These are phyloP conservation scores for Amphiura filiformis DNA, from an alignment of 35 echinoderm and acorn worm species.

Conservation along the genomic window DNA sequence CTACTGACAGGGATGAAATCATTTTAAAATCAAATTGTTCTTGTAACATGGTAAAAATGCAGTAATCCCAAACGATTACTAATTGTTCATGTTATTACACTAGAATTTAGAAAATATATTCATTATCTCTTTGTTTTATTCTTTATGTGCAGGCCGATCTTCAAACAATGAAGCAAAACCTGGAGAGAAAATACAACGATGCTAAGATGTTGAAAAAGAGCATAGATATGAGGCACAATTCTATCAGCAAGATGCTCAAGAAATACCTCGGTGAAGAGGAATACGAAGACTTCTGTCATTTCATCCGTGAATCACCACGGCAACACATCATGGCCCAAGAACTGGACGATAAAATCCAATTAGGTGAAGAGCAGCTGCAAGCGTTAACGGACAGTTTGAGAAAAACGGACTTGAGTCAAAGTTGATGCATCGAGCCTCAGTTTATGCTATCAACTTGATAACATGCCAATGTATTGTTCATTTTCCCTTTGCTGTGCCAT, in stretches of 20 bases:
- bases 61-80: too few relatives aligned
- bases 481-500: too few relatives aligned
- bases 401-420: neutral
- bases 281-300: slow-evolving; percentile 82
- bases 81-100: too few relatives aligned
- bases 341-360: slow-evolving; percentile 70
- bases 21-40: too few relatives aligned
- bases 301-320: slow-evolving; percentile 27
- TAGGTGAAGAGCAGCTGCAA: slow-evolving; percentile 87
- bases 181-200: slow-evolving; percentile 64
- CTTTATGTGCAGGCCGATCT: slow-evolving; percentile 56
- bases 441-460: too few relatives aligned
- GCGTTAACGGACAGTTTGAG: slow-evolving; percentile 68
- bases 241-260: slow-evolving; percentile 61
- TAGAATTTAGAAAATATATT: too few relatives aligned
- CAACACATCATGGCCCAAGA: slow-evolving; percentile 66
- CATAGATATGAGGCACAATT: slow-evolving; percentile 54
- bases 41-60: too few relatives aligned
- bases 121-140: neutral
- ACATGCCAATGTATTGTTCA: too few relatives aligned
- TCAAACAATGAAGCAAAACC: slow-evolving; percentile 66
- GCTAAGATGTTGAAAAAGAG: slow-evolving; percentile 85
- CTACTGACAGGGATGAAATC: too few relatives aligned
- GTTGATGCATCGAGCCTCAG: neutral
- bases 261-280: slow-evolving; percentile 50